Evolutionary conservation across 2,797 vertebrate species (phyloP), one percentile per base, ranked within the genome.

Genomic region (Triplophysa bombifrons): DNA sequence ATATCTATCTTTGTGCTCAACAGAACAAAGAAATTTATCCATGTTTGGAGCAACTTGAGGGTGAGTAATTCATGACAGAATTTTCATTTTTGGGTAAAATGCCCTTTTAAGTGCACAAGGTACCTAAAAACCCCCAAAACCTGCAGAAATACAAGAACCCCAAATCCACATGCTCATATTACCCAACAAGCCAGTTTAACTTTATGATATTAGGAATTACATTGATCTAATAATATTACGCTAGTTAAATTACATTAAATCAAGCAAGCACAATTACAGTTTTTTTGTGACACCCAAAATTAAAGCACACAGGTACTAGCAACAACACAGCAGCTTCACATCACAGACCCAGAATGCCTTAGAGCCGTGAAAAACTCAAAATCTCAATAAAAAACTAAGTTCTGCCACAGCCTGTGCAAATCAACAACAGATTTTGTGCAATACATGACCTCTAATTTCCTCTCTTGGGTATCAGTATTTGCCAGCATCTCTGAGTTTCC

Each of bases 351-450:
- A 22, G 4, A 51, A 51, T 51, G 50, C 46, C 44, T 46, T 46
- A 51, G 5, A 17, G 17, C 19, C n/a, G 73, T 64, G 20, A 20
- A 46, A 56, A 77, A 80, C 75, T n/a, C 74, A 74, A 30, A 30
- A 30, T 5, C 30, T 27, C 4, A 30, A 30, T 2, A 30, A 30
- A 30, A 30, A 77, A 74, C 70, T 73, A 20, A 60, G 14, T 61
- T 78, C 66, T 78, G 77, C 66, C 76, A 56, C 70, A 74, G 74
- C 66, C 64, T 38, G 38, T 61, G 66, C 41, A 66, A 65, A 84
- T 48, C 64, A 82, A 80, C 78, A 80, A 74, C 55, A 66, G 55
- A 81, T 78, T 80, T 75, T 50, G 69, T 55, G 69, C 34, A 17
- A 19, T 50, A 74, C 71, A 75, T 63, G 71, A 67, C 65, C 72